Conservation (phyloP, 1,140 invertebrate genomes). For the Thalassaphorura encarpata region DNA sequence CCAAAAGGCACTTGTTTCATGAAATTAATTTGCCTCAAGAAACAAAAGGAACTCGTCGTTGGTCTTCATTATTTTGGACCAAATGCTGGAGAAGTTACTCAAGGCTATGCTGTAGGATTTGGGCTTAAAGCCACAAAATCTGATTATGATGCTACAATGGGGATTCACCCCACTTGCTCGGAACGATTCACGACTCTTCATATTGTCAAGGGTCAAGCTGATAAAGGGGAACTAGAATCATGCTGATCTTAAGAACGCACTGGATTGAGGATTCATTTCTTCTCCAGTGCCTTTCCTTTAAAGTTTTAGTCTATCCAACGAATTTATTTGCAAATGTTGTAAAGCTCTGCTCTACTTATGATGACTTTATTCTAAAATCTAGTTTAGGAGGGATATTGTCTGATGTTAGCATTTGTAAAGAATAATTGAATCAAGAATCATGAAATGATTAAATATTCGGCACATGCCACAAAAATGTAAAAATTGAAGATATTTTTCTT, state of each 20-base stretch:
- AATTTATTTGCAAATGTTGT: too few species aligned
- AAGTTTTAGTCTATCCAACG: too few species aligned
- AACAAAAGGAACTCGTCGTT: constrained; percentile 60
- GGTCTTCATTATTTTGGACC: constrained; percentile 93
- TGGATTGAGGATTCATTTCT: too few species aligned
- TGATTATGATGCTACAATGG: constrained; percentile 77
- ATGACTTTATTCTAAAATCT: neutral
- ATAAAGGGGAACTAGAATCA: neutral
- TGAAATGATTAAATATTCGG: too few species aligned
- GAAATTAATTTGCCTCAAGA: constrained; percentile 10
- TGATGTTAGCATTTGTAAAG: neutral
- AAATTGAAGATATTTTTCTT: too few species aligned
- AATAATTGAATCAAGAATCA: neutral
- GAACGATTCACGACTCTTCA: constrained; percentile 48
- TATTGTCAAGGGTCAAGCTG: constrained; percentile 3
- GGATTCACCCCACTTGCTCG: constrained; percentile 90
- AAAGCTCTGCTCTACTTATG: neutral
- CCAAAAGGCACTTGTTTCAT: neutral
- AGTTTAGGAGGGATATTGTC: neutral
- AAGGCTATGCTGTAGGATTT: constrained; percentile 39
- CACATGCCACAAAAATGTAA: too few species aligned
- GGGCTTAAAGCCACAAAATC: constrained; percentile 55
- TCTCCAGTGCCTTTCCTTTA: neutral
- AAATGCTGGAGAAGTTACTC: constrained; percentile 92
- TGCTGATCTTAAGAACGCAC: neutral